Base-by-base conservation (phyloP, 1,140 invertebrate species). In the Dendroctonus valens region DNA sequence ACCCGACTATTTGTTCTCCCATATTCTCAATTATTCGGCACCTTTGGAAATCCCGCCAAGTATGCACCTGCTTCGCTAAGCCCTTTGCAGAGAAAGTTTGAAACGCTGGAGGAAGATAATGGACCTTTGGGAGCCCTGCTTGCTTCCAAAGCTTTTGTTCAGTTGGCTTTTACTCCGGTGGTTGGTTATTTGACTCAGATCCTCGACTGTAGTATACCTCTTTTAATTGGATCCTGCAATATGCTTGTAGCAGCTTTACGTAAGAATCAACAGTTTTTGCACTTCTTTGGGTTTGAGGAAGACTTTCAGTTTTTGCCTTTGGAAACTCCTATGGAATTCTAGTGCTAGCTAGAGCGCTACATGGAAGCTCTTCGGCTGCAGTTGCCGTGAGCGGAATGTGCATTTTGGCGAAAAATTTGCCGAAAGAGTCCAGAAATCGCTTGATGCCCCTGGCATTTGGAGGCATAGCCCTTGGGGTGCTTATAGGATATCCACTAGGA, bases 131-230 rank as follows among this genome's bases (percentile, higher is more conserved):
- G 92, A 14, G 77, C 93, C 11, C 80, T 96, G 67, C 83, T 95
- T 67, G 91, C 92, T 44, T 91, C 91, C 38, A 94, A 95, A 81
- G 91, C 93, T 39, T 79, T 95, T 42, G 87, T 95, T 7, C 93
- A 96, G 81, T 83, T 96, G 66, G 77, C 92, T 62, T 84, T 89
- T 70, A 96, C 94, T 80, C 92, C 92, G 4, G 83, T 91, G 44
- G 85, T 95, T 48, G 92, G 91, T 38, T 85, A 85, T 62, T 74
- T 91, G 14, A 90, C 89, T 0, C 81, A 82, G 39, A 76, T 70
- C 59, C 81, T 80, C 52, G 94, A 94, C 12, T 95, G 93, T 76
- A 86, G 87, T 39, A 82, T 91, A 51, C 93, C 93, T 1, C 84
- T 96, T 73, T 86, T 96, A 63, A 78, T 91, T 37, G 93, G 94